phyloP scores from a whole-genome alignment of 2,888 invertebrate genomes.

The Theretra japonica region DNA sequence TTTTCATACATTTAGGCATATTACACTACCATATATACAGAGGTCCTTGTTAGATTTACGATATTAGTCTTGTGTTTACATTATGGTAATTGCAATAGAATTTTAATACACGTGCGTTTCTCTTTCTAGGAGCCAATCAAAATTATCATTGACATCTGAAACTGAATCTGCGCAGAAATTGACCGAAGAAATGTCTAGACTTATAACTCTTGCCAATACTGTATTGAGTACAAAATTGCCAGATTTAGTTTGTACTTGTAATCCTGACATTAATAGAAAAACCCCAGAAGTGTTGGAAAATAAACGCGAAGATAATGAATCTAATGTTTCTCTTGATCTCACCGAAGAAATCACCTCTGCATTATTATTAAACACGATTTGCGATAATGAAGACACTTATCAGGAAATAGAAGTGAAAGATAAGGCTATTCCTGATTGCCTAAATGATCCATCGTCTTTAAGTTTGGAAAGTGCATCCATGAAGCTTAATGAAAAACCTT shows the following conservation, averaged over 20 bases:
- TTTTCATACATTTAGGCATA: too few species aligned
- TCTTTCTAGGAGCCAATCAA: slow-evolving; percentile 68
- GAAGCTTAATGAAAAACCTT: slow-evolving; percentile 55
- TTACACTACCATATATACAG: too few species aligned
- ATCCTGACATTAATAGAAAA: slow-evolving; percentile 42
- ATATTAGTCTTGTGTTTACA: too few species aligned
- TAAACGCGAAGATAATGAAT: slow-evolving; percentile 46
- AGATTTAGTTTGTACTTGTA: slow-evolving; percentile 69
- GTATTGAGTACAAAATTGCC: slow-evolving; percentile 77
- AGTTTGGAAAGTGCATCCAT: slow-evolving; percentile 57
- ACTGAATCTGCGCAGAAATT: slow-evolving; percentile 68
- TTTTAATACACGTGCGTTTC: not conserved
- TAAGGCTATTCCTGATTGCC: slow-evolving; percentile 52
- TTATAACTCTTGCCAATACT: slow-evolving; percentile 80
- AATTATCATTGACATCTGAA: slow-evolving; percentile 66
- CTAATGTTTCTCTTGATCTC: slow-evolving; percentile 52
- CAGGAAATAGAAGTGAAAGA: slow-evolving; percentile 56
- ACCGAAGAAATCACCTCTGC: slow-evolving; percentile 58
- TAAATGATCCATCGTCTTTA: slow-evolving; percentile 55
- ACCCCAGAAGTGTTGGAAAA: slow-evolving; percentile 45
- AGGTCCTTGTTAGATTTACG: too few species aligned
- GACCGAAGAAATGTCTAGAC: slow-evolving; percentile 74
- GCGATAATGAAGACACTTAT: slow-evolving; percentile 51
- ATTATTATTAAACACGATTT: slow-evolving; percentile 54
- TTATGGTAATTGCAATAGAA: too few species aligned